phyloP scores from a whole-genome alignment of 1,140 invertebrate genomes.

The Drosophila tristis region DNA sequence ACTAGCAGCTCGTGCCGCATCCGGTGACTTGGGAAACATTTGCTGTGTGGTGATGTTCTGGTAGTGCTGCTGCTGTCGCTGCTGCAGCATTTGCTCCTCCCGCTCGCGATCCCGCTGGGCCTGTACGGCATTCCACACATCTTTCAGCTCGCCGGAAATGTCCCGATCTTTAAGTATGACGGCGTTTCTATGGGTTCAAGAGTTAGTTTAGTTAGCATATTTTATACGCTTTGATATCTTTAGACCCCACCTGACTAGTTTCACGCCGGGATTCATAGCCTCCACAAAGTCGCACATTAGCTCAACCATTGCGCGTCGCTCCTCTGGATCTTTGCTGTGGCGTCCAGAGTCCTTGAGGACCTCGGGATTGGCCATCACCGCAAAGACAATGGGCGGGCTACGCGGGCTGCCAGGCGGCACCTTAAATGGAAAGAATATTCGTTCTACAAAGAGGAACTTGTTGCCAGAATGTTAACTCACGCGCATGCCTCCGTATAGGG shows the following conservation, averaged over 20 bases:
- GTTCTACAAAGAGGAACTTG: not conserved
- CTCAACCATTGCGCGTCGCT: slow-evolving; percentile 87
- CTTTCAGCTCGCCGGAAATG: slow-evolving; percentile 89
- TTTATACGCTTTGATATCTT: not conserved
- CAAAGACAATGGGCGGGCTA: slow-evolving; percentile 87
- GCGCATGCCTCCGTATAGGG: slow-evolving; percentile 89
- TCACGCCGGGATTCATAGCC: slow-evolving; percentile 87
- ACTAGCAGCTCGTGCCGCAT: slow-evolving; percentile 60
- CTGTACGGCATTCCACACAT: slow-evolving; percentile 89
- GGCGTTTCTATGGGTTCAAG: slow-evolving; percentile 84
- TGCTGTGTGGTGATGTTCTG: slow-evolving; percentile 82
- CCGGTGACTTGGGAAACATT: slow-evolving; percentile 79
- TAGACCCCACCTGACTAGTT: slow-evolving; percentile 84
- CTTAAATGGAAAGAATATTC: slow-evolving; percentile 29
- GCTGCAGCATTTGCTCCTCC: slow-evolving; percentile 84
- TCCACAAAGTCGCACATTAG: slow-evolving; percentile 89
- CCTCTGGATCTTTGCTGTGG: slow-evolving; percentile 87
- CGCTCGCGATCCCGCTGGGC: slow-evolving; percentile 87
- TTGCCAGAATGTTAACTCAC: slow-evolving; percentile 73
- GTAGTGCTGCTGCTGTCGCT: slow-evolving; percentile 77
- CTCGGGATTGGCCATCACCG: slow-evolving; percentile 89
- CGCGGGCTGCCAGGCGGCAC: slow-evolving; percentile 86
- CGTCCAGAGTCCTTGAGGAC: slow-evolving; percentile 88
- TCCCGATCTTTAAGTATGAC: slow-evolving; percentile 88
- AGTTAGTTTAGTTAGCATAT: not conserved